phyloP scores from a whole-genome alignment of 2,888 invertebrate genomes.

The Strigamia crassipes region DNA sequence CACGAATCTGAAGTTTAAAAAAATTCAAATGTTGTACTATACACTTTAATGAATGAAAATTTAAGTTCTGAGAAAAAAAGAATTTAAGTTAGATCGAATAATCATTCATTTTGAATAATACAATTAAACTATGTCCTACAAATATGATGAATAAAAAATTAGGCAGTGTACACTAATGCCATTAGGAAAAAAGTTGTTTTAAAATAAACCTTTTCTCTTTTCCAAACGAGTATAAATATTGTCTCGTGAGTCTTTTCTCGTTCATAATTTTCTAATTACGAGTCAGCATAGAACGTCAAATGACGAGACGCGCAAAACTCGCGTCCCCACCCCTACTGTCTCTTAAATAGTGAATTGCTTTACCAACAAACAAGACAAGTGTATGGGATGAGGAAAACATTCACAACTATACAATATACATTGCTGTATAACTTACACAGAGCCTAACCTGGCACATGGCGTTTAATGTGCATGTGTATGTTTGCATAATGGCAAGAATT shows the following conservation, averaged over 20 bases:
- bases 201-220: neutral
- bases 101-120: too few species aligned
- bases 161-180: neutral
- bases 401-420: conserved; percentile 3
- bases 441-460: neutral
- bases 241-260: conserved; percentile 23
- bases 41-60: neutral
- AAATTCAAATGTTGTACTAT: neutral
- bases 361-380: conserved; percentile 21
- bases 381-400: conserved; percentile 39
- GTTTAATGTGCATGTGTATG: conserved; percentile 47
- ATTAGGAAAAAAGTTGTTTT: neutral
- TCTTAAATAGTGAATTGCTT: conserved; percentile 17
- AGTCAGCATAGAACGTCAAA: conserved; percentile 44
- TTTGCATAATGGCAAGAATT: conserved; percentile 47
- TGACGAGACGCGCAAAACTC: conserved; percentile 18
- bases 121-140: neutral
- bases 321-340: neutral
- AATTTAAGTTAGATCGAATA: neutral
- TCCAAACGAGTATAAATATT: conserved; percentile 32
- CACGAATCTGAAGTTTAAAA: neutral
- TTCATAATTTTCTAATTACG: conserved; percentile 47
- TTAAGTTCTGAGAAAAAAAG: neutral
- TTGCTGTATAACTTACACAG: conserved; percentile 22
- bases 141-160: neutral